A percentile compares a stretch with the other conserved stretches of the same genome.
phyloP scores from a whole-genome alignment of 2,888 invertebrate species.

The Cerceris ruficornis region DNA sequence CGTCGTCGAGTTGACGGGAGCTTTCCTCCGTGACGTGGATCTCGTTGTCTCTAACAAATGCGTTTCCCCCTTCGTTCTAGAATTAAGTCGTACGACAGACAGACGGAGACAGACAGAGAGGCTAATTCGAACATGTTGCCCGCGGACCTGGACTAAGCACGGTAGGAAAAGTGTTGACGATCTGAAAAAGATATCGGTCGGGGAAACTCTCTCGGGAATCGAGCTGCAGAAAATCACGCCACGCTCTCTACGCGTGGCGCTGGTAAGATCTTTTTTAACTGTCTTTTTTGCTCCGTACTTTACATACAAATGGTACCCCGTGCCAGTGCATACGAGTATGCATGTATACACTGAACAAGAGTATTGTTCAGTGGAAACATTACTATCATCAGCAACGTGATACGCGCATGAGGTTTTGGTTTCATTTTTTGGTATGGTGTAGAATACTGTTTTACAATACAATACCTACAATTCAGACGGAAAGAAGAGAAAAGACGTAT shows the following conservation, averaged over 20 bases:
- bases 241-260: constrained; percentile 4
- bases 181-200: constrained; percentile 22
- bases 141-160: not conserved
- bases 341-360: constrained; percentile 25
- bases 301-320: constrained; percentile 13
- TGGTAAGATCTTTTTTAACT: constrained; percentile 8
- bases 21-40: constrained; percentile 21
- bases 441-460: constrained; percentile 43
- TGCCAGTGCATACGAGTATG: constrained; percentile 12
- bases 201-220: constrained; percentile 17
- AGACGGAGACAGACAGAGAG: constrained; percentile 24
- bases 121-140: constrained; percentile 18
- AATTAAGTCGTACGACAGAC: constrained; percentile 24
- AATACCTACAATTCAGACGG: constrained; percentile 39
- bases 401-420: constrained; percentile 36
- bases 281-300: constrained; percentile 1
- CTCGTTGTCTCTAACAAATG: constrained; percentile 7
- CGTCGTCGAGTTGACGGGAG: constrained; percentile 47
- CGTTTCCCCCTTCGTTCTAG: constrained; percentile 14
- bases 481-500: constrained; percentile 14
- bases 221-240: constrained; percentile 21
- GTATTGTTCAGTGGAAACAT: constrained; percentile 24
- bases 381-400: constrained; percentile 31
- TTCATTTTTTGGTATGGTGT: constrained; percentile 25
- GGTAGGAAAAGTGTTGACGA: constrained; percentile 5